These are phyloP conservation scores for Tinea trinotella DNA, from an alignment of 2,888 invertebrate species.

Conservation along the genomic window DNA sequence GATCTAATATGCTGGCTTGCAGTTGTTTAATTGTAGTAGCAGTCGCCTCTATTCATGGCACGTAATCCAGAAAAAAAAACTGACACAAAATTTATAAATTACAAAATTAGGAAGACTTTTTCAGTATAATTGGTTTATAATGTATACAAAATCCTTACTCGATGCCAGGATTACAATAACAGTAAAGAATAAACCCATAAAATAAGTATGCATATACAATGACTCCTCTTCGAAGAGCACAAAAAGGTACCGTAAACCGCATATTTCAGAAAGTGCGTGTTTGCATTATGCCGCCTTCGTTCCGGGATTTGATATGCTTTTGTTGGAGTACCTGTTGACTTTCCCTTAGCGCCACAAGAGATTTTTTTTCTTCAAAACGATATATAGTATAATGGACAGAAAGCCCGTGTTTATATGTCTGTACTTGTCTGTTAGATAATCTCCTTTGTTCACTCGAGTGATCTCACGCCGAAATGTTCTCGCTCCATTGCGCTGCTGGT, in stretches of 20 bases:
- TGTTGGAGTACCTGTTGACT: constrained; percentile 48
- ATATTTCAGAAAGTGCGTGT: constrained; percentile 45
- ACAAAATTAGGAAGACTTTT: too few relatives aligned
- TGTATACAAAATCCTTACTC: constrained; percentile 13
- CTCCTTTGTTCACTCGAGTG: constrained; percentile 21
- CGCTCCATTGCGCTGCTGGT: constrained; percentile 9
- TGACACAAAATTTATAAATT: too few relatives aligned
- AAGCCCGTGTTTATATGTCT: constrained; percentile 38
- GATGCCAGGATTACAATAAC: constrained; percentile 21
- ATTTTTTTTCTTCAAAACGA: constrained; percentile 41
- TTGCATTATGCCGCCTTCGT: constrained; percentile 33
- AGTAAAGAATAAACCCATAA: constrained; percentile 22
- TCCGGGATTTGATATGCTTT: constrained; percentile 34
- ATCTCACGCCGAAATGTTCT: constrained; percentile 8
- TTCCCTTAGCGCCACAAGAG: constrained; percentile 44
- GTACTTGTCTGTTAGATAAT: constrained; percentile 45
- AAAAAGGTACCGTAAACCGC: constrained; percentile 44
- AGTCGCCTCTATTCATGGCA: too few relatives aligned
- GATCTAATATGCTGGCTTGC: too few relatives aligned
- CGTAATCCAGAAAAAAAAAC: too few relatives aligned
- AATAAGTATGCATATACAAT: constrained; percentile 26
- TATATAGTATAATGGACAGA: constrained; percentile 34
- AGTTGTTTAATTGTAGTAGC: too few relatives aligned
- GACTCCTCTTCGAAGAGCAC: constrained; percentile 24
- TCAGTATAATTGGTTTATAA: too few relatives aligned